Evolutionary conservation across 2,888 invertebrate genomes (phyloP), one percentile per base, ranked within the genome.

Genomic region (Gymnosoma rotundatum): DNA sequence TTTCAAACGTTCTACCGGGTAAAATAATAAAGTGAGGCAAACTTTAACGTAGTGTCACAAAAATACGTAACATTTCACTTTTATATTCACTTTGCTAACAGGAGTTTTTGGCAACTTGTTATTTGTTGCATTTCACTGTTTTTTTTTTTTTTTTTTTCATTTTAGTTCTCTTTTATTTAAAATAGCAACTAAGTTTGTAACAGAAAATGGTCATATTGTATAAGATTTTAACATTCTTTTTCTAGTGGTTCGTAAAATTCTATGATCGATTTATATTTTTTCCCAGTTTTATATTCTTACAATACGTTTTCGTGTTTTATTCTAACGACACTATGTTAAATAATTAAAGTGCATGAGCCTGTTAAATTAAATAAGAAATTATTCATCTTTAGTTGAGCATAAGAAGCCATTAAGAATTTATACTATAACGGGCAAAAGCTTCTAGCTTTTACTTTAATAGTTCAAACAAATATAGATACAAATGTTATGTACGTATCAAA

Each of bases 41-140:
- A 72, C 72, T 7, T 48, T 12, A 60, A 52, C 20, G 32, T 45
- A 54, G 48, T 58, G 42, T 69, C 25, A 25, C 25, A 25, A 61
- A 63, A 32, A 63, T 52, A 78, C 63, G 82, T 78, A 76, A 66
- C 60, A 72, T 56, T 56, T 20, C 8, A 0, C 32, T 36, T 38
- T 52, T 20, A 2, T 16, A n/a, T 36, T 7, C 20, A 20, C 1
- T 58, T 70, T n/a, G 36, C 48, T 32, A 48, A 45, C 48, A 56
- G 45, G 36, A 61, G 50, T 67, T 38, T 52, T 21, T 76, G 25
- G 12, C 20, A 42, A 25, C n/a, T 69, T 50, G 6, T 50, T 5
- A 16, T 45, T 21, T 32, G 12, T 69, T 69, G n/a, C 56, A 16
- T 10, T 69, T 42, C 42, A 2, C 5, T 69, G n/a, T 69, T 54